Percentiles rank a stretch among this genome's conserved stretches.
Conservation (phyloP, 2,797 vertebrate species). For the Alauda arvensis region DNA sequence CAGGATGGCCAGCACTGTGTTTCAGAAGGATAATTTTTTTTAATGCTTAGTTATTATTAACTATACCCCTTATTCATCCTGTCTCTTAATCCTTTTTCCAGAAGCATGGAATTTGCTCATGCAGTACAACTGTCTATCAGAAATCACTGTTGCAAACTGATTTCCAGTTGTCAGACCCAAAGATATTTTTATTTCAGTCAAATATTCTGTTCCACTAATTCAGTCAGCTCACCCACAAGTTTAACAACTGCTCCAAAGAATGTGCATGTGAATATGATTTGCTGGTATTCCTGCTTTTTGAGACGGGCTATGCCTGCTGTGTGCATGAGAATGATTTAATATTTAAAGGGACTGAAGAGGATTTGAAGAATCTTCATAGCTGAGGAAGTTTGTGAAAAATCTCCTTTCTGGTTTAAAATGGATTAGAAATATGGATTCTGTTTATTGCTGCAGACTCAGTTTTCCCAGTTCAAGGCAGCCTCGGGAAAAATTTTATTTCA, state of each 20-base stretch:
- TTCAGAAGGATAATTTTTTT: background rate
- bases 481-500: background rate
- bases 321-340: conserved; percentile 23
- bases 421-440: background rate
- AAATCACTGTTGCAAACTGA: conserved; percentile 13
- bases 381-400: background rate
- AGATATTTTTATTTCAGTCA: conserved; percentile 21
- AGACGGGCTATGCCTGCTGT: background rate
- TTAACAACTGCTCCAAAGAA: background rate
- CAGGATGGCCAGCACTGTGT: background rate
- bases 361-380: conserved; percentile 19
- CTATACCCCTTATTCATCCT: background rate
- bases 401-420: conserved; percentile 23
- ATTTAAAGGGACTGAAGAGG: conserved; percentile 2
- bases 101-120: background rate
- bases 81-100: background rate
- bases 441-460: background rate
- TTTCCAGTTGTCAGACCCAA: background rate
- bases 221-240: background rate
- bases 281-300: conserved; percentile 3
- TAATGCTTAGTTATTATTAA: background rate
- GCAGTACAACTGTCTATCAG: conserved; percentile 11
- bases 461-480: background rate
- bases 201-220: conserved; percentile 14
- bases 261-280: conserved; percentile 9